These are phyloP conservation scores for Heliconius melpomene DNA, from an alignment of 1,140 invertebrate species.

Conservation along the genomic window DNA sequence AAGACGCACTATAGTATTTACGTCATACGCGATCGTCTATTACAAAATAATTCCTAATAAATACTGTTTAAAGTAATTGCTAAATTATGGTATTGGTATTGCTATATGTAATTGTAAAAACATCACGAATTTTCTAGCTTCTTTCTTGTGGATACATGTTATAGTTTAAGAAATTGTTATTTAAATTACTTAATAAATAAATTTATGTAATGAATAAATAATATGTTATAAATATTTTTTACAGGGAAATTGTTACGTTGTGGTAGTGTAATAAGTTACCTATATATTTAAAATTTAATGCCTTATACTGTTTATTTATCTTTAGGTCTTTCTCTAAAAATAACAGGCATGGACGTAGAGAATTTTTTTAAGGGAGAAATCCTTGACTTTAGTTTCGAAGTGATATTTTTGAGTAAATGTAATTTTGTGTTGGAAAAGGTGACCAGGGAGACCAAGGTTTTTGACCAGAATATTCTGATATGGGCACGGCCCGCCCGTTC, in stretches of 20 bases:
- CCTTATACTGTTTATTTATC: background rate
- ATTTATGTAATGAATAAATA: background rate
- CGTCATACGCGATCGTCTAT: conserved; percentile 19
- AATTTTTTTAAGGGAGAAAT: too few species aligned
- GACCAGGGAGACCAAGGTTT: too few species aligned
- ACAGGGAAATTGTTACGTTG: background rate
- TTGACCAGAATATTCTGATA: too few species aligned
- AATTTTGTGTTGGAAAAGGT: too few species aligned
- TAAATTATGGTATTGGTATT: conserved; percentile 10
- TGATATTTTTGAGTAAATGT: too few species aligned
- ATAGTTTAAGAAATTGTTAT: background rate
- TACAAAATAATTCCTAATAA: conserved; percentile 17
- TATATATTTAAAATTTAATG: background rate
- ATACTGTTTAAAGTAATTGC: conserved; percentile 10
- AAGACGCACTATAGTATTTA: conserved; percentile 18
- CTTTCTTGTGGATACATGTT: background rate
- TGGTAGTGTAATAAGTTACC: background rate
- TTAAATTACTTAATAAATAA: background rate
- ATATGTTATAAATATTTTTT: background rate
- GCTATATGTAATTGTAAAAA: background rate
- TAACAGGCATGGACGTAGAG: too few species aligned
- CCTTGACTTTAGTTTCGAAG: too few species aligned
- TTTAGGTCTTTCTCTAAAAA: background rate
- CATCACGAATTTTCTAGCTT: background rate
- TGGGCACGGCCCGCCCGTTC: too few species aligned